Conservation (phyloP, 2,888 invertebrate genomes). For the Lasioglossum oenotherae region DNA sequence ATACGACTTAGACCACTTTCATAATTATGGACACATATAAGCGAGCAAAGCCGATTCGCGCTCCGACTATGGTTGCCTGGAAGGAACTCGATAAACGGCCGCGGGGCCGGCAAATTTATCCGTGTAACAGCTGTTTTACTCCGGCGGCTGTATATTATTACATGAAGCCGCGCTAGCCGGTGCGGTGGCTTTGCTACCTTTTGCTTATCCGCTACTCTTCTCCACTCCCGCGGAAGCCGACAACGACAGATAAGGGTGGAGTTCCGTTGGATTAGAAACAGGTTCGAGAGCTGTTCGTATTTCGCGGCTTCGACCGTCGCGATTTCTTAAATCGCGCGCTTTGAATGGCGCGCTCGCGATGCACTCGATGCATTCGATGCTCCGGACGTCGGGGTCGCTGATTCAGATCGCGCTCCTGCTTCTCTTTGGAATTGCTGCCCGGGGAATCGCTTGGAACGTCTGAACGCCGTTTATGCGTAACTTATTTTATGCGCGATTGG, state of each 20-base stretch:
- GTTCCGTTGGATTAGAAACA: constrained; percentile 55
- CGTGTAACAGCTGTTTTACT: constrained; percentile 69
- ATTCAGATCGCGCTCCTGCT: neutral
- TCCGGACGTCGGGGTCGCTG: neutral
- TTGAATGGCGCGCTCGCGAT: neutral
- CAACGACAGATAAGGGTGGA: constrained; percentile 42
- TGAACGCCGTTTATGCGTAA: neutral
- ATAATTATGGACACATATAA: constrained; percentile 16
- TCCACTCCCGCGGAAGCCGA: constrained; percentile 43
- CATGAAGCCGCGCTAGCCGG: constrained; percentile 37
- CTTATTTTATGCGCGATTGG: neutral
- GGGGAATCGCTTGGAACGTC: neutral
- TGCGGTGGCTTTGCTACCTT: constrained; percentile 15
- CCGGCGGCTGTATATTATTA: constrained; percentile 65
- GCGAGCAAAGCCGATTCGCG: constrained; percentile 8
- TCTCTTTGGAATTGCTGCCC: neutral
- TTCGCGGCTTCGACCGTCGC: constrained; percentile 19
- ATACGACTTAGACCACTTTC: too few relatives aligned
- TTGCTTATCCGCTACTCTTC: constrained; percentile 28
- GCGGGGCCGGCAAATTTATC: constrained; percentile 65
- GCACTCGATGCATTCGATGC: neutral
- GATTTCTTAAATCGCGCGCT: neutral
- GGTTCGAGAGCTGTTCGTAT: constrained; percentile 49
- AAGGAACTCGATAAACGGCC: constrained; percentile 65
- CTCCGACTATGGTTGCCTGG: constrained; percentile 1